These are phyloP conservation scores for zebrafish (Danio rerio) DNA, from an alignment of 2,113 vertebrate genomes.

Conservation along the genomic window DNA sequence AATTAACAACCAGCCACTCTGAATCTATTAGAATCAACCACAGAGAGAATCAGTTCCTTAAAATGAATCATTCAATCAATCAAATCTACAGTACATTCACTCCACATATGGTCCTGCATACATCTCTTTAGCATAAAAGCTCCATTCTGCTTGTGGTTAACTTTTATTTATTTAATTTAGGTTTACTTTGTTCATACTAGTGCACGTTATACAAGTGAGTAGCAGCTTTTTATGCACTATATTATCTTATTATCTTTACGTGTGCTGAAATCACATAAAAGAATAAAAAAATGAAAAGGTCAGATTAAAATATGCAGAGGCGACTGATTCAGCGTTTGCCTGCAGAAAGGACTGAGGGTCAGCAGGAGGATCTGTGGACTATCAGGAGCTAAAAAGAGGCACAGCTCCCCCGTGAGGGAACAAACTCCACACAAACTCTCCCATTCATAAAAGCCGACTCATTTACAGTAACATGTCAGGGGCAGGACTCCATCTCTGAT, in stretches of 20 bases:
- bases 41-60: too few relatives aligned
- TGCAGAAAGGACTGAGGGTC: not conserved
- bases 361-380: not conserved
- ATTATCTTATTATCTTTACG: not conserved
- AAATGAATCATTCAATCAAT: not conserved
- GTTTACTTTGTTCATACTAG: not conserved
- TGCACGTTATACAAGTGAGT: not conserved
- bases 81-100: too few relatives aligned
- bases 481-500: not conserved
- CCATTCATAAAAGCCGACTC: conserved; percentile 15
- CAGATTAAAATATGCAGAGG: not conserved
- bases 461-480: not conserved
- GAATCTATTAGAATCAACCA: not conserved
- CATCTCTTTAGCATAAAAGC: not conserved
- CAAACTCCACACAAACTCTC: not conserved
- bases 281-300: not conserved
- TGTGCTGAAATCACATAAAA: not conserved
- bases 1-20: not conserved
- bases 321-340: not conserved
- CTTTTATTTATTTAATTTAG: not conserved
- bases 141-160: not conserved
- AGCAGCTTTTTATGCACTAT: not conserved
- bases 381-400: conserved; percentile 14
- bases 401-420: conserved; percentile 34
- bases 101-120: too few relatives aligned